Evolutionary conservation across 2,113 vertebrate genomes (phyloP).

Genomic region (Oceanites oceanicus): DNA sequence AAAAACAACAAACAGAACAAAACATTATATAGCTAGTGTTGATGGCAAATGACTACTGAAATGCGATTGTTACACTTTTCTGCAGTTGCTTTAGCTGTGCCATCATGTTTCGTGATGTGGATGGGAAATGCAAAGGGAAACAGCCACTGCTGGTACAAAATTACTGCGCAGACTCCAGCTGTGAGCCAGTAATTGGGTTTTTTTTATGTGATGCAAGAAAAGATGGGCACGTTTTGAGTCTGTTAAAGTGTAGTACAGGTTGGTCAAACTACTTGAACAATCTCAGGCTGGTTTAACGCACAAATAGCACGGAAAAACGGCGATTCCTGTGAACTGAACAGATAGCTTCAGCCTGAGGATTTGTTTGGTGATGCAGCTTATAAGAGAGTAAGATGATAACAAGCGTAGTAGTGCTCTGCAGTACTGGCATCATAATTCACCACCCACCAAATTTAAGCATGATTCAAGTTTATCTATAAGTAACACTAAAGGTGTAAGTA

Average conservation of each 20-base stretch:
- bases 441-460: background rate
- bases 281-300: background rate
- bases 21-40: background rate
- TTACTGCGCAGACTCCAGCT: background rate
- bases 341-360: background rate
- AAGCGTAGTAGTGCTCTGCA: background rate
- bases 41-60: background rate
- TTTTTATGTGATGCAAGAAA: background rate
- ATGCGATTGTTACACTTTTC: background rate
- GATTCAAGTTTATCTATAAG: background rate
- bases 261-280: conserved; percentile 12
- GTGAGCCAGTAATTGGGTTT: background rate
- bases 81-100: background rate
- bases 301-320: background rate
- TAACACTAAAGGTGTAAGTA: background rate
- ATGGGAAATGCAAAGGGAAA: background rate
- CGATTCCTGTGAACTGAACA: background rate
- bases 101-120: background rate
- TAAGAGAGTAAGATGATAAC: background rate
- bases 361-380: background rate
- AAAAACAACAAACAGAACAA: background rate
- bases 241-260: conserved; percentile 5
- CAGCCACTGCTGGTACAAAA: background rate
- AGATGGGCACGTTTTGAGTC: background rate
- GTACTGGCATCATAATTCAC: background rate